Conservation (phyloP, 2,113 vertebrate genomes). For the Phrynosoma platyrhinos region DNA sequence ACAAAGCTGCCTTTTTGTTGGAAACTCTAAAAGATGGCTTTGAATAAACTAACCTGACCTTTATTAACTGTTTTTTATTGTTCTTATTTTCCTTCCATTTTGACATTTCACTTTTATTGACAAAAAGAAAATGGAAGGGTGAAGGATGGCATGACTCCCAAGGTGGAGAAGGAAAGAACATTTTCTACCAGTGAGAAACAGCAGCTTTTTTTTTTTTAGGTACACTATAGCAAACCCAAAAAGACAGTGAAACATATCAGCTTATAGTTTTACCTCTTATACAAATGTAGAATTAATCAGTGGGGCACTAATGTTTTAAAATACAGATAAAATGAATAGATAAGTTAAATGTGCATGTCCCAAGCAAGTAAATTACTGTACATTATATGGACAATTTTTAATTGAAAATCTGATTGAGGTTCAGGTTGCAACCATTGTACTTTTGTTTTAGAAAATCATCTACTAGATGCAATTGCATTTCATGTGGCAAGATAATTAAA, state of each 20-base stretch:
- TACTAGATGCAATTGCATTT: too few relatives aligned
- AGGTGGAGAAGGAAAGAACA: background rate
- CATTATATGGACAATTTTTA: too few relatives aligned
- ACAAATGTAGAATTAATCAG: background rate
- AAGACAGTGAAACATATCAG: background rate
- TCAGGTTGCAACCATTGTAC: too few relatives aligned
- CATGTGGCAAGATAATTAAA: background rate
- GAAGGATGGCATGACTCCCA: background rate
- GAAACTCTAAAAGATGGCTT: background rate
- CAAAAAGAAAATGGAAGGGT: slow-evolving; percentile 19
- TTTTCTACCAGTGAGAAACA: background rate
- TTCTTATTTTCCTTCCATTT: slow-evolving; percentile 22
- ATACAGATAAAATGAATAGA: background rate
- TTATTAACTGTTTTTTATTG: slow-evolving; percentile 20
- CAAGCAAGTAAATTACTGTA: background rate
- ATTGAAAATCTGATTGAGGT: too few relatives aligned
- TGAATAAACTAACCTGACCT: slow-evolving; percentile 5
- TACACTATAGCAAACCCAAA: background rate
- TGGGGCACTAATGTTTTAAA: background rate
- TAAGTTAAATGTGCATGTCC: background rate
- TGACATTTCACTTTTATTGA: slow-evolving; percentile 33
- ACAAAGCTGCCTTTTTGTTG: slow-evolving; percentile 20
- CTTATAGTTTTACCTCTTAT: background rate
- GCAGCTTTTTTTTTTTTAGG: background rate
- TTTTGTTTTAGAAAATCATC: too few relatives aligned